phyloP scores from a whole-genome alignment of 2,888 invertebrate species.

The Augochlorella aurata region DNA sequence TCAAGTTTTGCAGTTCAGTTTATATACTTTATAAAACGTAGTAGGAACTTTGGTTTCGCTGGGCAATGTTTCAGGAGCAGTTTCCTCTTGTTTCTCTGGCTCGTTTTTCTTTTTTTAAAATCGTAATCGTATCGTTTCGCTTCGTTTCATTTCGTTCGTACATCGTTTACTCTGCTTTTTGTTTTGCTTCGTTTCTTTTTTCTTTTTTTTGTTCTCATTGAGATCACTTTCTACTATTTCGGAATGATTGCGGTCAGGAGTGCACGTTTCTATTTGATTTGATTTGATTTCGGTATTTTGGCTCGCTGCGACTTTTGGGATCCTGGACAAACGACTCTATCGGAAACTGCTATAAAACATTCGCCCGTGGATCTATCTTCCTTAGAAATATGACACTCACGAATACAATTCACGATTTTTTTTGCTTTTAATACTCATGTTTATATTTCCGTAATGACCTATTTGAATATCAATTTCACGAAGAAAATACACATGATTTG shows the following conservation, averaged over 20 bases:
- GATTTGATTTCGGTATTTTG: conserved; percentile 16
- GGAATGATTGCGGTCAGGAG: not conserved
- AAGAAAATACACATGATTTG: conserved; percentile 82
- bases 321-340: conserved; percentile 67
- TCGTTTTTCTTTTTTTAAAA: conserved; percentile 7
- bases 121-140: not conserved
- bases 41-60: conserved; percentile 86
- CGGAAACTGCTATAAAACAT: conserved; percentile 81
- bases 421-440: conserved; percentile 75
- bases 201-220: not conserved
- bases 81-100: conserved; percentile 72
- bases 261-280: not conserved
- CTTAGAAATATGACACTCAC: conserved; percentile 82
- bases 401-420: conserved; percentile 80
- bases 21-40: conserved; percentile 82
- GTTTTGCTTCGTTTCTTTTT: no score
- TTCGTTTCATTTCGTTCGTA: conserved; percentile 2
- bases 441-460: conserved; percentile 76
- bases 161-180: not conserved
- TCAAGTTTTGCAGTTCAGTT: conserved; percentile 78
- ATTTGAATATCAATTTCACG: conserved; percentile 75
- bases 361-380: conserved; percentile 81
- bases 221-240: conserved; percentile 1
- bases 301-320: not conserved
- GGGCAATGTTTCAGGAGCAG: conserved; percentile 82